Conservation (phyloP, 1,140 invertebrate genomes). For the Aethina tumida region DNA sequence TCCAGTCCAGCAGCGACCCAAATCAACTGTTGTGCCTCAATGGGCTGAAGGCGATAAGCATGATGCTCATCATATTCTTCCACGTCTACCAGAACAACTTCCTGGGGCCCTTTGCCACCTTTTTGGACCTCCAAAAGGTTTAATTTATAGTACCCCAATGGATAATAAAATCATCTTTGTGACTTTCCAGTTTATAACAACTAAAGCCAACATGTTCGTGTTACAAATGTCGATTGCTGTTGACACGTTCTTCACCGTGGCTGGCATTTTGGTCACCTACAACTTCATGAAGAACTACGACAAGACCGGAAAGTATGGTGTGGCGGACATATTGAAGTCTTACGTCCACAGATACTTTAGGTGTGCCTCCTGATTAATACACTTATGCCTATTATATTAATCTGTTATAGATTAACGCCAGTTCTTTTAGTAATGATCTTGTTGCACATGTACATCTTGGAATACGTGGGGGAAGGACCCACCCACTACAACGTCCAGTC, state of each 20-base stretch:
- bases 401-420: no score
- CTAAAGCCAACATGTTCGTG: conserved; percentile 27
- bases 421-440: no score
- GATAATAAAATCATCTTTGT: conserved; percentile 14
- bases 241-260: conserved; percentile 48
- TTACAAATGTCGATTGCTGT: conserved; percentile 36
- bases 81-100: conserved; percentile 26
- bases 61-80: conserved; percentile 43
- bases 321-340: conserved; percentile 35
- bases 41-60: conserved; percentile 42
- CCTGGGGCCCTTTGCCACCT: neutral
- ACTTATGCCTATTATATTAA: no score
- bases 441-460: no score
- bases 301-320: conserved; percentile 29
- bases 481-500: no score
- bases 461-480: no score
- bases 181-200: conserved; percentile 24
- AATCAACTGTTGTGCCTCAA: conserved; percentile 39
- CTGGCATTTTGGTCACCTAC: conserved; percentile 50
- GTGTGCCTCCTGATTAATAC: conserved; percentile 25
- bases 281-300: conserved; percentile 40
- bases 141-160: neutral
- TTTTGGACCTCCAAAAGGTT: neutral
- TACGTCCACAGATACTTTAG: conserved; percentile 48
- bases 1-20: conserved; percentile 1